A percentile compares a stretch with the other conserved stretches of the same genome.
Evolutionary conservation across 2,113 vertebrate species (phyloP).

Genomic region (Neofelis nebulosa): DNA sequence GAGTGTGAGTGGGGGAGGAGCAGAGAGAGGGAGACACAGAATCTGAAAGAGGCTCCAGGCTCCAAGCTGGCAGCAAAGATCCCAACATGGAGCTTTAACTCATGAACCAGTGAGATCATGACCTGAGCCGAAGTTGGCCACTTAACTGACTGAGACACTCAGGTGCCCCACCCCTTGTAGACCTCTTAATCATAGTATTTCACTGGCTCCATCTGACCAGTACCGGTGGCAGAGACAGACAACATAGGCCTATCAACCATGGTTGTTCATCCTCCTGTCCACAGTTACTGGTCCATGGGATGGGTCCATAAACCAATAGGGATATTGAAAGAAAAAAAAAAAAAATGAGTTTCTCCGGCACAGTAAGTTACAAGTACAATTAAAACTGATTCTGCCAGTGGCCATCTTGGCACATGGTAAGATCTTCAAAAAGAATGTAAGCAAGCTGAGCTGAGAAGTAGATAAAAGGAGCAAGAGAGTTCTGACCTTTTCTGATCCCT

Average conservation of each 20-base stretch:
- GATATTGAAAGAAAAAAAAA: background rate
- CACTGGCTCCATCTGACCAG: background rate
- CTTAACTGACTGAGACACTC: no score
- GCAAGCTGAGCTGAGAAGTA: background rate
- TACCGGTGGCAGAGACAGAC: background rate
- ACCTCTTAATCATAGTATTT: background rate
- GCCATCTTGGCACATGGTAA: background rate
- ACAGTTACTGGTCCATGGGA: background rate
- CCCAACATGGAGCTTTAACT: no score
- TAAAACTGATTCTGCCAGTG: background rate
- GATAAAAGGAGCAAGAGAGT: background rate
- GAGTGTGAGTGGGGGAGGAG: no score
- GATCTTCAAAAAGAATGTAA: background rate
- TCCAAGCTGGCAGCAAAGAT: no score
- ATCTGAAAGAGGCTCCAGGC: no score
- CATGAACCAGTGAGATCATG: no score
- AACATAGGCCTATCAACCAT: background rate
- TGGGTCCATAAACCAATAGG: background rate
- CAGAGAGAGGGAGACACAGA: no score
- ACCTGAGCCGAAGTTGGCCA: no score
- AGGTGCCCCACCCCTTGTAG: background rate
- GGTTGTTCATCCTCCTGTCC: background rate
- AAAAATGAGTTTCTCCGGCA: background rate
- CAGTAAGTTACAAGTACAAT: background rate
- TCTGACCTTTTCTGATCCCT: background rate